Percentiles rank a stretch among this genome's conserved stretches.
Conservation (phyloP, 1,140 invertebrate species). For the Drosophila sp. region DNA sequence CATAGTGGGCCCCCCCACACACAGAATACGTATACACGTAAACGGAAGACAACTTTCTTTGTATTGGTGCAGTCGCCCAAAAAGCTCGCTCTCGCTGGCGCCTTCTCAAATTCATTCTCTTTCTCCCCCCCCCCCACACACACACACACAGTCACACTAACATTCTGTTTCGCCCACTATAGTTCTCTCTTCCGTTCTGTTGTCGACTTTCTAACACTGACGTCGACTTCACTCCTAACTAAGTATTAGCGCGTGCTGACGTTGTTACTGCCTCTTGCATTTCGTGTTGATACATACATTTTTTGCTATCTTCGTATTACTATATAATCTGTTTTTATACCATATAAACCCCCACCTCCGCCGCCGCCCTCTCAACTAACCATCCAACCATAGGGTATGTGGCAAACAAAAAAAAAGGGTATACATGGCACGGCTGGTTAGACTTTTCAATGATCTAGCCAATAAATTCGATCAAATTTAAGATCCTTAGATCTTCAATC, state of each 20-base stretch:
- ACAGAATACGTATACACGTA: slow-evolving; percentile 30
- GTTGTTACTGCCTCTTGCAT: slow-evolving; percentile 29
- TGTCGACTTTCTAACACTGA: slow-evolving; percentile 63
- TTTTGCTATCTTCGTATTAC: slow-evolving; percentile 30
- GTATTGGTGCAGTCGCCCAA: slow-evolving; percentile 70
- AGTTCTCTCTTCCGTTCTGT: slow-evolving; percentile 40
- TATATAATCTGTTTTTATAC: slow-evolving; percentile 27
- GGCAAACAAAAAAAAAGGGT: background rate
- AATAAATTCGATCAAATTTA: too few species aligned
- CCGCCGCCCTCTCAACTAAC: background rate
- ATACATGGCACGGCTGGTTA: too few species aligned
- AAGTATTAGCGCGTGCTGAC: slow-evolving; percentile 5
- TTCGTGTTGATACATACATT: slow-evolving; percentile 27
- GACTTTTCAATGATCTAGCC: too few species aligned
- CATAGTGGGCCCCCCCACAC: slow-evolving; percentile 3
- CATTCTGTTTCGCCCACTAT: slow-evolving; percentile 11
- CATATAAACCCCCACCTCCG: background rate
- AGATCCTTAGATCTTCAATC: too few species aligned
- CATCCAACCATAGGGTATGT: background rate
- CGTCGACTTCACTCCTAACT: slow-evolving; percentile 30
- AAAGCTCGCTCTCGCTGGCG: slow-evolving; percentile 36
- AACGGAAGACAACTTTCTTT: slow-evolving; percentile 33
- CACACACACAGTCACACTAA: background rate
- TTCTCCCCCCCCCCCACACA: background rate
- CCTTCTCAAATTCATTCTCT: slow-evolving; percentile 22